Evolutionary conservation across 53 echinoderm and acorn worm genomes (phyloP), one percentile per base, ranked within the genome.

Genomic region (Glandiceps talaboti): DNA sequence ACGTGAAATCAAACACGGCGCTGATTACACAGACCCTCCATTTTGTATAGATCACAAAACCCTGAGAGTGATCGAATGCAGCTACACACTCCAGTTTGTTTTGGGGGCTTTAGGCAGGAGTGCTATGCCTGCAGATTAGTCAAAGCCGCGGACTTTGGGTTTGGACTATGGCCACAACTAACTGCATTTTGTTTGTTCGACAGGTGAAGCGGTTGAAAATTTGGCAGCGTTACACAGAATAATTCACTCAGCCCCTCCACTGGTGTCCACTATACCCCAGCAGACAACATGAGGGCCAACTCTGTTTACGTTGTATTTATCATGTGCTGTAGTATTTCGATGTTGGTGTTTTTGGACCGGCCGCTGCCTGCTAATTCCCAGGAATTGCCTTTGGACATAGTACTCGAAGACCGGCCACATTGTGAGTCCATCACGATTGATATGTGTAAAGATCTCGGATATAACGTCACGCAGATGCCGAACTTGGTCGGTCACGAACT

Each of bases 401-500:
- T 92, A 73, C 99, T 45, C 6, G 6, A 91, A 0, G 88, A 99
- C 81, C 92, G 91, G n/a, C 85, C 85, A 1, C 85, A 91, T 78
- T 99, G 99, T 76, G 83, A 86, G 32, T 91, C 99, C 29, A 99
- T 99, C 81, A 89, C 87, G 20, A 92, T 99, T 45, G 88, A 91
- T 33, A 82, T 87, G 0, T 99, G 99, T 74, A 80, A 88, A 33
- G 91, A 88, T 64, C 85, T 99, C 14, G 99, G 99, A 1, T 99
- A 99, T 83, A 99, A 99, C 80, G 83, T 90, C 76, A 99, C 99
- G 0, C 89, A 91, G 14, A 94, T 99, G 99, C 99, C 99, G 25
- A 99, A 99, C 80, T 86, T 99, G 28, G 93, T 94, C 26, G 99
- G 93, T 0, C 93, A 99, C 75, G 99, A 99, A 79, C 82, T 91